Percentiles rank a stretch among this genome's conserved stretches.
phyloP scores from a whole-genome alignment of 2,888 invertebrate species.

The Trachelus troglodyta region DNA sequence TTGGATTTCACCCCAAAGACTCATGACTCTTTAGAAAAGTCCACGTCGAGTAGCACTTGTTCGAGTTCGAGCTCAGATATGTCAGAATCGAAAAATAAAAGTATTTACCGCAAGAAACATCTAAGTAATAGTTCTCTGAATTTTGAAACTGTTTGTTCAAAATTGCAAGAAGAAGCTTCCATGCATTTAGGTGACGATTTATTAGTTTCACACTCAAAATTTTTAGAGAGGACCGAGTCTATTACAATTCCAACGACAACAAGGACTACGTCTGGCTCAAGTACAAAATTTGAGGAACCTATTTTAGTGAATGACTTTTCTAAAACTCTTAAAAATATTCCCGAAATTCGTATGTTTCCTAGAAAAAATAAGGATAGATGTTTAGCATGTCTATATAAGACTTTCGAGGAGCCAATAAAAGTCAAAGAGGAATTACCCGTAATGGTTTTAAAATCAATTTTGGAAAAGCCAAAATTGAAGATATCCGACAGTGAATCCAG shows the following conservation, averaged over 20 bases:
- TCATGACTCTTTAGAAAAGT: conserved; percentile 9
- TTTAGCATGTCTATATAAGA: conserved; percentile 52
- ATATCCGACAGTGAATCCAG: conserved; percentile 28
- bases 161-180: conserved; percentile 29
- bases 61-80: conserved; percentile 2
- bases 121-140: conserved; percentile 15
- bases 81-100: neutral
- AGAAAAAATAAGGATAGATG: conserved; percentile 54
- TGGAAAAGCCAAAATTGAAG: conserved; percentile 1
- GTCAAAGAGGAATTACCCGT: conserved; percentile 19
- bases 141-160: conserved; percentile 23
- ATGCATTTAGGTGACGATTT: conserved; percentile 17
- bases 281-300: conserved; percentile 23
- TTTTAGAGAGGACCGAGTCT: conserved; percentile 20
- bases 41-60: conserved; percentile 7
- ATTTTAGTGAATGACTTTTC: conserved; percentile 16
- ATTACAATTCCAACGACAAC: conserved; percentile 36
- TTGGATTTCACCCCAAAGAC: conserved; percentile 23
- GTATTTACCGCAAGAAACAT: neutral
- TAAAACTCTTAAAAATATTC: conserved; percentile 39
- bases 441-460: conserved; percentile 8
- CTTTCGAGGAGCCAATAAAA: conserved; percentile 22
- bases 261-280: conserved; percentile 37
- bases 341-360: conserved; percentile 43
- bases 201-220: conserved; percentile 5